These are phyloP conservation scores for Gobio occitaniae DNA, from an alignment of 2,797 vertebrate genomes.

Conservation along the genomic window DNA sequence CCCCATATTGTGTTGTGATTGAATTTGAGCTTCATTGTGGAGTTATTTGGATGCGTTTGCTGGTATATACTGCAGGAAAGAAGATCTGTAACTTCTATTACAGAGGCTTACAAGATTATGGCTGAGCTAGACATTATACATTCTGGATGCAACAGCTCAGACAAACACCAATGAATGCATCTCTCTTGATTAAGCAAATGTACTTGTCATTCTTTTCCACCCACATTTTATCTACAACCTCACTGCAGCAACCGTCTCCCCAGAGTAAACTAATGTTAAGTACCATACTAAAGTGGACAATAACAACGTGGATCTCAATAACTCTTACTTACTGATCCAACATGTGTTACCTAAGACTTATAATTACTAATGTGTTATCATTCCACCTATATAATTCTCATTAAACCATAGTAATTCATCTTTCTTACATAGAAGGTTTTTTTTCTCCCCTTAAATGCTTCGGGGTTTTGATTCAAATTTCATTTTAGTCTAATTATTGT, in stretches of 20 bases:
- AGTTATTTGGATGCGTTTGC: constrained; percentile 15
- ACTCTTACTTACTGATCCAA: background rate
- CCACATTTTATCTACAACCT: constrained; percentile 25
- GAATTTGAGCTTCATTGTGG: background rate
- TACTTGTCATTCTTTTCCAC: constrained; percentile 20
- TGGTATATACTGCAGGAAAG: background rate
- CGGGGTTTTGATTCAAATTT: no score
- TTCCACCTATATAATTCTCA: background rate
- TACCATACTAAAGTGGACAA: constrained; percentile 1
- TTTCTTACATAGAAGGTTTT: background rate
- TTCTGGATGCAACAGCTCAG: constrained; percentile 9
- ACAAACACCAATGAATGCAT: constrained; percentile 19
- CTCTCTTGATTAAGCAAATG: constrained; percentile 31
- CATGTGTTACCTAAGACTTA: background rate
- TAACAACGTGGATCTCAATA: background rate
- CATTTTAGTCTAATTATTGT: no score
- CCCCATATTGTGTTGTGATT: background rate
- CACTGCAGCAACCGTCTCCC: background rate
- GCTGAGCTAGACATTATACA: constrained; percentile 11
- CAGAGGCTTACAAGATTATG: constrained; percentile 10
- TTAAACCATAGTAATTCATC: background rate
- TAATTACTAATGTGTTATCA: constrained; percentile 2
- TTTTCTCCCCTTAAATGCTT: no score
- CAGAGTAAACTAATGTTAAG: constrained; percentile 28
- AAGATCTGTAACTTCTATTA: constrained; percentile 8